Conservation (phyloP, 1,140 invertebrate genomes). For the Rhagoletis zephyria region DNA sequence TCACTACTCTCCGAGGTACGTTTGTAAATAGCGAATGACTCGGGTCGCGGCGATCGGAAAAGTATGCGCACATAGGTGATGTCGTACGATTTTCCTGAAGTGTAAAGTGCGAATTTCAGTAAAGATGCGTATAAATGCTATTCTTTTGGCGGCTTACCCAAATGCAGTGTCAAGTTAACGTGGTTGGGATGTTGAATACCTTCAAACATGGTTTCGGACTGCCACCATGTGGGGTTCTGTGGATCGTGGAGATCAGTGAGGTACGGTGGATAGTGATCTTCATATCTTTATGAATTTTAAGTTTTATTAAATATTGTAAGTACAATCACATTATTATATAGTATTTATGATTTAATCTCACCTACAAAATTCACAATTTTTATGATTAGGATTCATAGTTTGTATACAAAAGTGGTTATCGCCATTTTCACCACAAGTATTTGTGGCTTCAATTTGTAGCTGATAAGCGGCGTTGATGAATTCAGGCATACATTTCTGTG, state of each 20-base stretch:
- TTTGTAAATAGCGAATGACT: conserved; percentile 98
- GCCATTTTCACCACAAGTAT: conserved; percentile 90
- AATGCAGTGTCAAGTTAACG: conserved; percentile 92
- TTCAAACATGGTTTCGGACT: conserved; percentile 97
- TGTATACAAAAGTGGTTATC: conserved; percentile 91
- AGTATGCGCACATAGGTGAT: conserved; percentile 95
- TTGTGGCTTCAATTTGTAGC: conserved; percentile 90
- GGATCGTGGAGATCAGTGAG: conserved; percentile 92
- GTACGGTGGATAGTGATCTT: conserved; percentile 74
- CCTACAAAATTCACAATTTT: conserved; percentile 75
- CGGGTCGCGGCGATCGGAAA: conserved; percentile 94
- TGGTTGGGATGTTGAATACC: conserved; percentile 90
- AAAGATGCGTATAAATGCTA: background rate
- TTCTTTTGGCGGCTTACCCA: conserved; percentile 79
- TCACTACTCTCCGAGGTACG: conserved; percentile 82
- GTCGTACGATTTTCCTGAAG: conserved; percentile 93
- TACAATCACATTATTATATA: no score
- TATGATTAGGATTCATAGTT: conserved; percentile 79
- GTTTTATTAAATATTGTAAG: no score
- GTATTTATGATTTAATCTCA: conserved; percentile 34
- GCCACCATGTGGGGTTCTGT: conserved; percentile 96
- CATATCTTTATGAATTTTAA: conserved; percentile 57
- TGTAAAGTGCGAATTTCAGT: background rate
- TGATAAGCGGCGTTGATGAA: conserved; percentile 97
- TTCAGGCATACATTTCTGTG: conserved; percentile 91